Conservation (phyloP, 2,113 vertebrate genomes). For the Elanoides forficatus region DNA sequence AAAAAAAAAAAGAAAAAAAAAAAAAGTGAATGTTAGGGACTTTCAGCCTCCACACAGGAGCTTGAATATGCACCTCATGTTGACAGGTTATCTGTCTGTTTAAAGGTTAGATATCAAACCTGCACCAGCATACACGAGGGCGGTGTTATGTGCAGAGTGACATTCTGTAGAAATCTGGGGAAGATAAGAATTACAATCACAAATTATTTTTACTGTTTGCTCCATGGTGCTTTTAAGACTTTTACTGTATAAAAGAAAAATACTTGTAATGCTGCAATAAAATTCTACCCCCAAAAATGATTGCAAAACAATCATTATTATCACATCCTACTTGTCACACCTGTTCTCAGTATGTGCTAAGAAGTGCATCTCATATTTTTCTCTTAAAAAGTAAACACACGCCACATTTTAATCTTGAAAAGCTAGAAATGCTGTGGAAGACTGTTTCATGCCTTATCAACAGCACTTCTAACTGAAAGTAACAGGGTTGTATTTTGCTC, state of each 20-base stretch:
- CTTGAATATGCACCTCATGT: not conserved
- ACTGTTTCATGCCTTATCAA: not conserved
- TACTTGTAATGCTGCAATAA: not conserved
- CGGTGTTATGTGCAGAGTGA: not conserved
- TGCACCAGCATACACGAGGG: fast-evolving
- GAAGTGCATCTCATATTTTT: not conserved
- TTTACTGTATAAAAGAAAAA: not conserved
- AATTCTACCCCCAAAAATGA: not conserved
- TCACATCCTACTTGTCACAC: not conserved
- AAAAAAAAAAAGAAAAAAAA: no score
- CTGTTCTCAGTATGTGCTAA: not conserved
- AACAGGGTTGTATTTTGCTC: not conserved
- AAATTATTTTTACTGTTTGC: not conserved
- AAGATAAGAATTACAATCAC: not conserved
- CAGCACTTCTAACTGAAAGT: not conserved
- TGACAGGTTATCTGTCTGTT: not conserved
- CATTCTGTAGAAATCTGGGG: not conserved
- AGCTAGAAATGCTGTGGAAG: not conserved
- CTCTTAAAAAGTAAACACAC: not conserved
- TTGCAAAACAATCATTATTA: not conserved
- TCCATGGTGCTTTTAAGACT: not conserved
- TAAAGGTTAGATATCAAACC: not conserved
- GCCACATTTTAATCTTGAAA: not conserved
- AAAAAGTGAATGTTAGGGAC: not conserved
- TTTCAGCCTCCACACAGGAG: not conserved